A percentile compares a stretch with the other conserved stretches of the same genome.
Evolutionary conservation across 2,888 invertebrate genomes (phyloP).

Genomic region (Drosophila fulvimacula): DNA sequence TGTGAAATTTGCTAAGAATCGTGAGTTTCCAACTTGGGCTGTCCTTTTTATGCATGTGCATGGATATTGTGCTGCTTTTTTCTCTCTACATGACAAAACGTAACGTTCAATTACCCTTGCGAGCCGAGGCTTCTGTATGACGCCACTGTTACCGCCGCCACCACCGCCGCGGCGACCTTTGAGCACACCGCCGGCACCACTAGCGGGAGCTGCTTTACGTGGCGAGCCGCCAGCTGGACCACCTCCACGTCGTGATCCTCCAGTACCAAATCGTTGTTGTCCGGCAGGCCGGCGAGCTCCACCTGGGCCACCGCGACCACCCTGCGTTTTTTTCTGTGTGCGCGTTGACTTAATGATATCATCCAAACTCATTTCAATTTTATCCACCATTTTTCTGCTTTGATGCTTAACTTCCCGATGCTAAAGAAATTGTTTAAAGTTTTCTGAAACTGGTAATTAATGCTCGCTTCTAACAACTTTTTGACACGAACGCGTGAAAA

Average conservation of each 20-base stretch:
- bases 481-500: conserved; percentile 49
- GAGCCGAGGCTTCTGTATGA: conserved; percentile 86
- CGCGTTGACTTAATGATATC: conserved; percentile 97
- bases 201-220: conserved; percentile 78
- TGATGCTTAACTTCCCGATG: conserved; percentile 7
- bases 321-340: conserved; percentile 86
- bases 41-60: conserved; percentile 51
- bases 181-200: conserved; percentile 86
- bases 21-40: conserved; percentile 43
- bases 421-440: conserved; percentile 15
- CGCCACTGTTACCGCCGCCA: conserved; percentile 82
- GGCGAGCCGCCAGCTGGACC: conserved; percentile 80
- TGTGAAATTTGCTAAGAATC: conserved; percentile 41
- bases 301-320: conserved; percentile 86
- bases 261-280: conserved; percentile 84
- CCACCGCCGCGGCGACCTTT: conserved; percentile 88
- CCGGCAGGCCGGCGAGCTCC: conserved; percentile 83
- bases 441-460: conserved; percentile 6
- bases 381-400: conserved; percentile 90
- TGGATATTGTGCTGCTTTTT: conserved; percentile 66
- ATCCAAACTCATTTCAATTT: conserved; percentile 98
- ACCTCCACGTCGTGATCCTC: conserved; percentile 86
- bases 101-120: conserved; percentile 83
- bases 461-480: conserved; percentile 5
- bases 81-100: conserved; percentile 63